Evolutionary conservation across 2,113 vertebrate genomes (phyloP).

Genomic region (Labeo catla): DNA sequence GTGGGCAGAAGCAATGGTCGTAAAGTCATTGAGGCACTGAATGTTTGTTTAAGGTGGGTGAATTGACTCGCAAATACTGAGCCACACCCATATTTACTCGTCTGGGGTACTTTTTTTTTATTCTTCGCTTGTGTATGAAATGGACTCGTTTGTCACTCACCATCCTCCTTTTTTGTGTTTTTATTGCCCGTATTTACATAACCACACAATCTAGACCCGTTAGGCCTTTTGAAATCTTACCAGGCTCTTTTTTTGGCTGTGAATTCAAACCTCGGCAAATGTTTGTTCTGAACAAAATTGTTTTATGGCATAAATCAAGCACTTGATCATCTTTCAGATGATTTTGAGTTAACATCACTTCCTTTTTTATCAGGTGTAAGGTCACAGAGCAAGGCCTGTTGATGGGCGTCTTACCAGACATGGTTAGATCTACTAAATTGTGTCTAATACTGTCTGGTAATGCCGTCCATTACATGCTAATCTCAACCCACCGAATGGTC

Average conservation of each 20-base stretch:
- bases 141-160: slow-evolving; percentile 35
- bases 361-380: slow-evolving; percentile 48
- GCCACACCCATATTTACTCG: slow-evolving; percentile 76
- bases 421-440: slow-evolving; percentile 90
- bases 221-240: not conserved
- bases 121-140: slow-evolving; percentile 60
- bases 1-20: slow-evolving; percentile 64
- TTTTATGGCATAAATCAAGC: not conserved
- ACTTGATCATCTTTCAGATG: not conserved
- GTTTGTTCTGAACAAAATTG: not conserved
- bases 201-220: slow-evolving; percentile 17
- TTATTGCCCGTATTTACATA: not conserved
- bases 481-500: slow-evolving; percentile 39
- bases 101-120: slow-evolving; percentile 56
- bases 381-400: slow-evolving; percentile 77
- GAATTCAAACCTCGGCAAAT: slow-evolving; percentile 16
- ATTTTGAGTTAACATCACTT: slow-evolving; percentile 10
- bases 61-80: slow-evolving; percentile 73
- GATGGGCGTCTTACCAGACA: slow-evolving; percentile 99
- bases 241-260: not conserved
- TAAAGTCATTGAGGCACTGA: slow-evolving; percentile 54
- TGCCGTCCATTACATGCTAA: slow-evolving; percentile 88
- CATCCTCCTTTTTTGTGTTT: not conserved
- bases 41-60: slow-evolving; percentile 79
- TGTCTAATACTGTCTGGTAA: slow-evolving; percentile 99